Evolutionary conservation across 2,888 invertebrate genomes (phyloP).

Genomic region (Heterodera filipjevi): DNA sequence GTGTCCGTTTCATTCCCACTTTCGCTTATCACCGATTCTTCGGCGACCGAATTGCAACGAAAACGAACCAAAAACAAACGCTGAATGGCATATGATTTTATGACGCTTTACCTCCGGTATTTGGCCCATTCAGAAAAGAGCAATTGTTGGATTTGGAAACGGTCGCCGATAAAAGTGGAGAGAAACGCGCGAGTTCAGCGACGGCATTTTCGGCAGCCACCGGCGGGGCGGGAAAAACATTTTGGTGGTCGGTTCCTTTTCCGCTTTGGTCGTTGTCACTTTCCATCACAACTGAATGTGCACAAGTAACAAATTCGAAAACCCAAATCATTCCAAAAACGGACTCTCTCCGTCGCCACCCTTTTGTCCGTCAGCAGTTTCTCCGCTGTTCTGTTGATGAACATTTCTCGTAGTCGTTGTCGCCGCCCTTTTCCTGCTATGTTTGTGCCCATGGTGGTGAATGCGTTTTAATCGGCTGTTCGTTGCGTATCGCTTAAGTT

Average conservation of each 20-base stretch:
- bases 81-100: neutral
- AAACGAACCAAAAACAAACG: neutral
- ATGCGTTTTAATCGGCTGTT: constrained; percentile 43
- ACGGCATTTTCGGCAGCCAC: neutral
- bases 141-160: neutral
- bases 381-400: neutral
- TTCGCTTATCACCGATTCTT: constrained; percentile 8
- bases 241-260: constrained; percentile 10
- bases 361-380: neutral
- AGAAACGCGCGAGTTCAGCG: neutral
- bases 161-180: neutral
- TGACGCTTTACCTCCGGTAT: neutral
- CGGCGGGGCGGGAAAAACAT: neutral
- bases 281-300: neutral
- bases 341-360: no score
- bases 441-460: constrained; percentile 38
- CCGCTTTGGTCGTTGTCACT: constrained; percentile 23
- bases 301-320: neutral
- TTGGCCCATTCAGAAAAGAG: neutral
- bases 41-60: constrained; percentile 10
- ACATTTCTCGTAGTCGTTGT: neutral
- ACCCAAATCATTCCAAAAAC: no score
- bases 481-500: constrained; percentile 36
- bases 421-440: constrained; percentile 8
- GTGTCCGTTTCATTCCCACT: constrained; percentile 31